Evolutionary conservation across 2,113 vertebrate genomes (phyloP), one percentile per base, ranked within the genome.

Genomic region (Atlantisia rogersi): DNA sequence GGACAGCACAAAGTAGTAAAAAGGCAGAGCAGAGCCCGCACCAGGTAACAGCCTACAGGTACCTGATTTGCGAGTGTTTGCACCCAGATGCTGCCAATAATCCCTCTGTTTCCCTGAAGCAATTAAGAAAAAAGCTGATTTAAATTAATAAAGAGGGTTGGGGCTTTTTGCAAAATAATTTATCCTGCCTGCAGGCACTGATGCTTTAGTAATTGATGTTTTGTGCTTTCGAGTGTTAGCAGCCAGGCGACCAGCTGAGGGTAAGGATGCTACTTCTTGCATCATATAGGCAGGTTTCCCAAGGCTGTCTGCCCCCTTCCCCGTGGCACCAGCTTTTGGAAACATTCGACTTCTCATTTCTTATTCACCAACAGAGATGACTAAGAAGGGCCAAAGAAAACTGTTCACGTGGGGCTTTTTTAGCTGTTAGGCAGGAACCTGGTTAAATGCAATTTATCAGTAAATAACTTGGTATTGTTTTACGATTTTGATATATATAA

Each of bases 251-350:
- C 15, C 24, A 21, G 44, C 65, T 48, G n/a, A 24, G 46, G 65
- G 65, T 14, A 37, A 42, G 50, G 48, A 15, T n/a, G 15, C 10
- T 0, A 4, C n/a, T 40, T 24, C 42, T 64, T 5, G 2, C 10
- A 22, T 19, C 28, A 37, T 22, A 6, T 8, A 13, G 22, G 14
- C 25, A n/a, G 21, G 7, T 10, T 12, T 26, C 28, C 56, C 40
- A 20, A 2, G 2, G 22, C 42, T 9, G 28, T 24, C 68, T 15
- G 17, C 24, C 9, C 2, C 12, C 9, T 8, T 65, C 19, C 19
- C 7, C 0, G 0, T 0, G 0, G 59, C 14, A 9, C 37, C 1
- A 1, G 46, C n/a, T 67, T 60, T 40, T 42, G 15, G 53, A 35
- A 31, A 5, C 2, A 0, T 29, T 4, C 24, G 12, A 10, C 10